Evolutionary conservation across 2,888 invertebrate genomes (phyloP).

Genomic region (Xestia ashworthii): DNA sequence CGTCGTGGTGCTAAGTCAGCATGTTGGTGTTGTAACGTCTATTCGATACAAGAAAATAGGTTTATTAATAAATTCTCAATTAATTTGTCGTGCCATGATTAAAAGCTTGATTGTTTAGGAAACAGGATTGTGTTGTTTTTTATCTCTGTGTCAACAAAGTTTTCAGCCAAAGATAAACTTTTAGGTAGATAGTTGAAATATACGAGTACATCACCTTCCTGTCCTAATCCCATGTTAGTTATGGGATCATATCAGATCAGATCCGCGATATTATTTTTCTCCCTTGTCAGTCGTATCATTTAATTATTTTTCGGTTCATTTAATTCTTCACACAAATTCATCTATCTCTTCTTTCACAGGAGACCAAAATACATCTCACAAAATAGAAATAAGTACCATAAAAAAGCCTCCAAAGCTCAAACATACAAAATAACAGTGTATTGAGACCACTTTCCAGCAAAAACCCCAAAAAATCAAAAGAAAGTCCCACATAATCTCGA

Average conservation of each 20-base stretch:
- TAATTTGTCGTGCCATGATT: neutral
- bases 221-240: neutral
- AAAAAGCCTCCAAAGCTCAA: neutral
- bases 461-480: conserved; percentile 27
- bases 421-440: neutral
- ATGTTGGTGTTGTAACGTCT: neutral
- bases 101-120: neutral
- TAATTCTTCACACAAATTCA: neutral
- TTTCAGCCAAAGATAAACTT: neutral
- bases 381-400: neutral
- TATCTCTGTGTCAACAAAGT: neutral
- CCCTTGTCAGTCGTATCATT: neutral
- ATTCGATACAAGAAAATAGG: neutral
- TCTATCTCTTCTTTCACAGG: neutral
- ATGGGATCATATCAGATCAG: neutral
- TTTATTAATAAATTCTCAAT: neutral
- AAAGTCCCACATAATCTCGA: conserved; percentile 31
- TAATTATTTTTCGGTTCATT: neutral
- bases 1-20: neutral
- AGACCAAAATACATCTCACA: neutral
- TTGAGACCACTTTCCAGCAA: neutral
- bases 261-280: neutral
- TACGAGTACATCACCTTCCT: neutral
- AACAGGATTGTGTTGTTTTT: neutral
- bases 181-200: neutral